Evolutionary conservation across 2,888 invertebrate species (phyloP).

Genomic region (Lepidochitona cinerea): DNA sequence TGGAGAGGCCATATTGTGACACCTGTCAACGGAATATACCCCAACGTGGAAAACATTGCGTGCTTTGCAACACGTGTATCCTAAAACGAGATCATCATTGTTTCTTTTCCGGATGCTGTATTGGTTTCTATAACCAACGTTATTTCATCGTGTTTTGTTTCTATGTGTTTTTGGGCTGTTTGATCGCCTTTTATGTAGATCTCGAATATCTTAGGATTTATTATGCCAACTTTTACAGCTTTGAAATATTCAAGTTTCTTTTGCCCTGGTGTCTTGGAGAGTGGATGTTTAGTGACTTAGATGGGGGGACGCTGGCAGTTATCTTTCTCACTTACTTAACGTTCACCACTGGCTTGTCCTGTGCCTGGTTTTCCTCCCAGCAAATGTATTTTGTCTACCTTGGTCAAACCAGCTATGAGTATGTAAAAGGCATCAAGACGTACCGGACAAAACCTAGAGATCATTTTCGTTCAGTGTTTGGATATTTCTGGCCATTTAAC

Average conservation of each 20-base stretch:
- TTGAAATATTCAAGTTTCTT: conserved; percentile 46
- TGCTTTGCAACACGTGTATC: conserved; percentile 69
- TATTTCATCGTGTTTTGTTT: conserved; percentile 71
- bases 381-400: conserved; percentile 45
- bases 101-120: conserved; percentile 69
- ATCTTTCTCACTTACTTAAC: conserved; percentile 45
- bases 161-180: conserved; percentile 43
- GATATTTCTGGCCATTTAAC: conserved; percentile 54
- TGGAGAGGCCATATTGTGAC: conserved; percentile 38
- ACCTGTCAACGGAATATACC: conserved; percentile 51
- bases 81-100: conserved; percentile 72
- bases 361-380: conserved; percentile 50
- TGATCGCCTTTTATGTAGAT: conserved; percentile 39
- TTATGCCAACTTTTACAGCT: conserved; percentile 41
- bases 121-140: conserved; percentile 71
- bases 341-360: conserved; percentile 36
- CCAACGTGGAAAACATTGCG: conserved; percentile 69
- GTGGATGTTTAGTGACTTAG: conserved; percentile 37
- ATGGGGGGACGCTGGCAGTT: conserved; percentile 31
- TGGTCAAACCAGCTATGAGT: conserved; percentile 62
- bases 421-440: conserved; percentile 44
- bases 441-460: conserved; percentile 36
- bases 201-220: conserved; percentile 39
- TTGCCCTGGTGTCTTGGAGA: conserved; percentile 44
- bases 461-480: conserved; percentile 60